Evolutionary conservation across 2,113 vertebrate species (phyloP).

Genomic region (Amazona guildingii): DNA sequence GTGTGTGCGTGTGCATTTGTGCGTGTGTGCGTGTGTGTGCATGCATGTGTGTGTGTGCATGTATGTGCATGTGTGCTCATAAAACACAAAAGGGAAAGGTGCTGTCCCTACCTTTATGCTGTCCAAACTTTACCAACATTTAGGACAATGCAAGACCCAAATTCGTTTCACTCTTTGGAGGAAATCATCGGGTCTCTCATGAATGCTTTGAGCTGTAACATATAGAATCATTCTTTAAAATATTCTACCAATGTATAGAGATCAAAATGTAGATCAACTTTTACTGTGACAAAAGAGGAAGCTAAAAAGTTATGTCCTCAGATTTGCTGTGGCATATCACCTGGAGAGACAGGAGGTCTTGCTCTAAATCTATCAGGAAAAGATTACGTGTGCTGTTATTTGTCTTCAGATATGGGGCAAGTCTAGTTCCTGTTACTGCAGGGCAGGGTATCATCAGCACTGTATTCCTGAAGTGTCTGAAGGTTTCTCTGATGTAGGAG

Average conservation of each 20-base stretch:
- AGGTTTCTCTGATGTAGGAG: background rate
- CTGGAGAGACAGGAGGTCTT: background rate
- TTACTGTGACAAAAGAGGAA: background rate
- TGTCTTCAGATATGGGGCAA: background rate
- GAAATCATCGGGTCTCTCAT: background rate
- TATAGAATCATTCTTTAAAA: background rate
- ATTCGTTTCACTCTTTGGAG: background rate
- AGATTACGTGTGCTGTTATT: background rate
- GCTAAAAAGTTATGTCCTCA: background rate
- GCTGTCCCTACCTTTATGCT: background rate
- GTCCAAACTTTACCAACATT: background rate
- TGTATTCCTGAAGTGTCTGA: background rate
- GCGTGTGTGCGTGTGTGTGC: accelerated
- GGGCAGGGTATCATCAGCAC: background rate
- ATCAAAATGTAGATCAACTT: background rate
- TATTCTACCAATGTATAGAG: background rate
- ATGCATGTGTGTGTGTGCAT: background rate
- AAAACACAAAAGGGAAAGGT: background rate
- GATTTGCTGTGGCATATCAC: background rate
- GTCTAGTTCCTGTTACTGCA: background rate
- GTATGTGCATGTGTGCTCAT: background rate
- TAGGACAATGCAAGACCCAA: background rate
- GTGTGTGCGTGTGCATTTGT: background rate
- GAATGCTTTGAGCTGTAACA: background rate
- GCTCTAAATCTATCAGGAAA: background rate